These are phyloP conservation scores for Gephyroberyx darwinii DNA, from an alignment of 2,797 vertebrate species.

Conservation along the genomic window DNA sequence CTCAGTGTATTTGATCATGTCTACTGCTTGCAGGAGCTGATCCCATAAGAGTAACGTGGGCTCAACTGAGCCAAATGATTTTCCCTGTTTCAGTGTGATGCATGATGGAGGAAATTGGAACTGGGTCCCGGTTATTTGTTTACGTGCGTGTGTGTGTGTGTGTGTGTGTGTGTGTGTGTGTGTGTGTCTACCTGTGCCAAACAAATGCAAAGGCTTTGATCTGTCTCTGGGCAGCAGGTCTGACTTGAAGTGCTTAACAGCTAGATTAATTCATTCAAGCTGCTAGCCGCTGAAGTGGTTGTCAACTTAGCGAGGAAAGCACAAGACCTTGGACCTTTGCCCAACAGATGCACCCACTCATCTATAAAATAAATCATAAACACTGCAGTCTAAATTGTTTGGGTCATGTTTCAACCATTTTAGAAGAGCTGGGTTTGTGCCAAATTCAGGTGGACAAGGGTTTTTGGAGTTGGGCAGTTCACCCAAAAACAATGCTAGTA, in stretches of 20 bases:
- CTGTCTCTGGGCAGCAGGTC: slow-evolving; percentile 18
- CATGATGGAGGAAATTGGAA: neutral
- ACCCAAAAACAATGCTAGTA: neutral
- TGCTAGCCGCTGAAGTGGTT: slow-evolving; percentile 13
- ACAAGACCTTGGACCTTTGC: slow-evolving; percentile 21
- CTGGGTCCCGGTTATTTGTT: neutral
- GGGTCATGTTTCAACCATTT: neutral
- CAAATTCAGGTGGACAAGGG: neutral
- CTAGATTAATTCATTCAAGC: slow-evolving; percentile 32
- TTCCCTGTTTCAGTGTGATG: slow-evolving; percentile 18
- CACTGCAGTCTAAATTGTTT: slow-evolving; percentile 2
- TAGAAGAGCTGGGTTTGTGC: neutral
- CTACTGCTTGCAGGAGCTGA: slow-evolving; percentile 1
- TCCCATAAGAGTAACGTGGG: neutral
- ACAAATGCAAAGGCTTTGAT: slow-evolving; percentile 45
- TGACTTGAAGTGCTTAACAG: slow-evolving; percentile 28
- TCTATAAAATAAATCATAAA: slow-evolving; percentile 17
- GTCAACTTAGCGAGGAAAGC: slow-evolving; percentile 24
- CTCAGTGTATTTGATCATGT: slow-evolving; percentile 15
- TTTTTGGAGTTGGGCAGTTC: neutral
- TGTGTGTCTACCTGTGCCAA: slow-evolving; percentile 30
- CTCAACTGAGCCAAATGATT: neutral
- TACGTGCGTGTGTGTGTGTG: neutral
- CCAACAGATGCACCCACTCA: slow-evolving; percentile 25
- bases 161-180: slow-evolving; percentile 14